These are phyloP conservation scores for Chamaedrilus cognettii DNA, from an alignment of 2,888 invertebrate species.

Conservation along the genomic window DNA sequence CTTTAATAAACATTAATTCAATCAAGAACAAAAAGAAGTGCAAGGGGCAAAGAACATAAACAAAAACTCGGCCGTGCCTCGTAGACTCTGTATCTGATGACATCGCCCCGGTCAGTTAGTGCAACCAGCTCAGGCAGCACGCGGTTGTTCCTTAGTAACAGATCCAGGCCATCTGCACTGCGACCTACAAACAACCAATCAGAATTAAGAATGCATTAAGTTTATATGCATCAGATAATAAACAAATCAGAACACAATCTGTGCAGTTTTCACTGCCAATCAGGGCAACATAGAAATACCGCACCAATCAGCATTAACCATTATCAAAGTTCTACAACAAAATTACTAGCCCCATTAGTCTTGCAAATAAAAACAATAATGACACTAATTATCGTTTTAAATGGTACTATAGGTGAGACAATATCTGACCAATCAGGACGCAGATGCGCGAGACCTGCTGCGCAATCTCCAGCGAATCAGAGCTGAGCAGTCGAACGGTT, in stretches of 20 bases:
- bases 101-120: conserved; percentile 65
- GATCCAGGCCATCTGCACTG: not conserved
- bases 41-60: not conserved
- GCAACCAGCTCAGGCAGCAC: conserved; percentile 60
- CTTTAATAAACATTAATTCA: too few species aligned
- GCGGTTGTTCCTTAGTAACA: conserved; percentile 55
- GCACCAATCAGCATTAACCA: too few species aligned
- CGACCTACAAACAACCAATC: not conserved
- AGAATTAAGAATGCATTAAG: too few species aligned
- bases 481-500: not conserved
- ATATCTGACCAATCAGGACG: not conserved
- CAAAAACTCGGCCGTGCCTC: conserved; percentile 62
- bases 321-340: too few species aligned
- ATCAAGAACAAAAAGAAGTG: not conserved
- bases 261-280: too few species aligned
- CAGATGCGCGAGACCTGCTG: not conserved
- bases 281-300: too few species aligned
- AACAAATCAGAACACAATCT: too few species aligned
- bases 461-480: not conserved
- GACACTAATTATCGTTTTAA: too few species aligned
- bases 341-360: too few species aligned
- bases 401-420: too few species aligned
- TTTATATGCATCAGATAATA: too few species aligned
- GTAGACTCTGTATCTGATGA: conserved; percentile 70
- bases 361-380: too few species aligned